Base-by-base conservation (phyloP, 2,888 invertebrate genomes). In the Galeruca laticollis region DNA sequence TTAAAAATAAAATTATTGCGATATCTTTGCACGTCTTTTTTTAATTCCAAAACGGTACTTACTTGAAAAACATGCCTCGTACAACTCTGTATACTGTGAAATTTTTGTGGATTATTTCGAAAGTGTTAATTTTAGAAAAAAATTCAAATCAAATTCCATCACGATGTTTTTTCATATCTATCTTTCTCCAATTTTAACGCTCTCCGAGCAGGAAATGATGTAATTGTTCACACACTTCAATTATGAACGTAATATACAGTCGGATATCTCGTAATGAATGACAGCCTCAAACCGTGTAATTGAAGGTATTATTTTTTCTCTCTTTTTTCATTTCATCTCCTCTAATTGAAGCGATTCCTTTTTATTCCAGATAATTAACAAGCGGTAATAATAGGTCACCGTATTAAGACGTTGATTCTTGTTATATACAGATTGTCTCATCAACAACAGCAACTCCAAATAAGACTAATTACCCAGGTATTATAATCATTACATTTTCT, bases 301-400 rank as follows among this genome's bases (percentile, higher is more conserved):
- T 65, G 59, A 65, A 65, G 49, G 15, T 13, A 26, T 59, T 21
- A 40, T 49, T 49, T 64, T n/a, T n/a, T n/a, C n/a, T n/a, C 49
- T 33, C 43, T 33, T 43, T 2, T 43, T n/a, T 43, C 43, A 13
- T 43, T 43, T n/a, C n/a, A 13, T 13, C n/a, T n/a, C n/a, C n/a
- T n/a, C 26, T 56, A 56, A 56, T 56, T 33, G 33, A 33, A 56
- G 33, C 9, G 31, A n/a, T 56, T 56, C 56, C 31, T 33, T 56
- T 56, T 56, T 56, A n/a, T n/a, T n/a, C n/a, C n/a, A n/a, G n/a
- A n/a, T n/a, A 47, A 43, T 47, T 52, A 65, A 65, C 65, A 33
- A 65, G 49, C 31, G 47, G 47, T 65, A 65, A 65, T 65, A 65
- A 65, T 59, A 65, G 65, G 59, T 65, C 65, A 65, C 33, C 49